phyloP scores from a whole-genome alignment of 2,888 invertebrate genomes.

The Hirtodrosophila histrioides region DNA sequence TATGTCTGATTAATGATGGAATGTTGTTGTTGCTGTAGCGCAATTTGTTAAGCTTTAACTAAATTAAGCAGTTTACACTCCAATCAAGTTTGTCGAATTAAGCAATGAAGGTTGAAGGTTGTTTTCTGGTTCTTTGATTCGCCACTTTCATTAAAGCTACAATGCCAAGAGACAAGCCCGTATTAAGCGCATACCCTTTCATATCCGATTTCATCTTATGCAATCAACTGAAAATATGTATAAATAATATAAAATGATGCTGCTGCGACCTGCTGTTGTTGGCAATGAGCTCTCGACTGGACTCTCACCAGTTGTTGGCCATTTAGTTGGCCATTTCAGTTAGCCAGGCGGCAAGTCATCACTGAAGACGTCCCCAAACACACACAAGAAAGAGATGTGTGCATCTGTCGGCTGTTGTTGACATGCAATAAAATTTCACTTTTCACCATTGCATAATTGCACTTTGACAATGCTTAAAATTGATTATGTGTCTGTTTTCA shows the following conservation, averaged over 20 bases:
- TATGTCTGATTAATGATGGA: too few relatives aligned
- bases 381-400: conserved; percentile 48
- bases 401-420: conserved; percentile 56
- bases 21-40: not conserved
- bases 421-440: conserved; percentile 80
- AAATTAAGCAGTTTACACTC: conserved; percentile 18
- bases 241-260: conserved; percentile 3
- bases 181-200: conserved; percentile 44
- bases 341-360: conserved; percentile 59
- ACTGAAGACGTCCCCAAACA: conserved; percentile 64
- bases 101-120: conserved; percentile 24
- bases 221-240: conserved; percentile 28
- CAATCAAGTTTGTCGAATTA: conserved; percentile 12
- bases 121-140: conserved; percentile 32
- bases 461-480: conserved; percentile 78
- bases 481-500: conserved; percentile 66
- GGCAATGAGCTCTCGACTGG: conserved; percentile 51
- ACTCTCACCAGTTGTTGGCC: conserved; percentile 38
- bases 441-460: conserved; percentile 77
- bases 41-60: conserved; percentile 5
- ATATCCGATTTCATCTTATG: conserved; percentile 69
- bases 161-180: conserved; percentile 24
- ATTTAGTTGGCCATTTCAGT: conserved; percentile 20
- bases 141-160: conserved; percentile 35
- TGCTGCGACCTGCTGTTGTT: conserved; percentile 68